Conservation (phyloP, 2,797 vertebrate species). For the Kryptopterus vitreolus region DNA sequence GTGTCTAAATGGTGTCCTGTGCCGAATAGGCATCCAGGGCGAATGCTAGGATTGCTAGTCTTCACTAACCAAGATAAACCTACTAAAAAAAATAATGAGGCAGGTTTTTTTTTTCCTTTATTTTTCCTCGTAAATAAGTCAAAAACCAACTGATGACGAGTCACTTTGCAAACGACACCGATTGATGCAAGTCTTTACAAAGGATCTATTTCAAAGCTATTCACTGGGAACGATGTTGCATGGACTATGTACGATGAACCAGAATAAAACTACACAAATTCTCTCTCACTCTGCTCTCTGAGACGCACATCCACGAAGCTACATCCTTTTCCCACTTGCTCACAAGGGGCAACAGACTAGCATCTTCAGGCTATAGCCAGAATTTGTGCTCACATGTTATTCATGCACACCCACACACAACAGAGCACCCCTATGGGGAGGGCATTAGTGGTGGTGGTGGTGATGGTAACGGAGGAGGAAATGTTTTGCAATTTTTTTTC, state of each 20-base stretch:
- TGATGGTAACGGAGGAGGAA: slow-evolving; percentile 38
- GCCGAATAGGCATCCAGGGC: neutral
- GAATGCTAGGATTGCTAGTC: neutral
- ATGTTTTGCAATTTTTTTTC: neutral
- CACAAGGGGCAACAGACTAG: slow-evolving; percentile 58
- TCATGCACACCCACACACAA: slow-evolving; percentile 51
- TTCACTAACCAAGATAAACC: neutral
- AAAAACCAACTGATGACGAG: neutral
- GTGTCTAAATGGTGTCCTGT: neutral
- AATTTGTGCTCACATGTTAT: slow-evolving; percentile 71
- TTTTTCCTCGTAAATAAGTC: neutral
- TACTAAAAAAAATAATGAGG: neutral
- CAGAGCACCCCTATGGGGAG: slow-evolving; percentile 42
- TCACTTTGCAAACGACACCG: neutral
- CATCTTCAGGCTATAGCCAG: slow-evolving; percentile 66
- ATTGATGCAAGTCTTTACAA: neutral
- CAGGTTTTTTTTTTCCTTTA: neutral
- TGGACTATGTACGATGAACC: neutral
- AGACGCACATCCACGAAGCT: slow-evolving; percentile 49
- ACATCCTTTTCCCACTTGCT: slow-evolving; percentile 22
- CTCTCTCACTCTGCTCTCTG: neutral
- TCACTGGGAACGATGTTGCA: too few species aligned
- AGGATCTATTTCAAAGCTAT: neutral
- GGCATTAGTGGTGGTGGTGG: slow-evolving; percentile 22
- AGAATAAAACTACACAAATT: neutral